A percentile compares a stretch with the other conserved stretches of the same genome.
phyloP scores from a whole-genome alignment of 2,113 vertebrate species.

The Capra hircus region DNA sequence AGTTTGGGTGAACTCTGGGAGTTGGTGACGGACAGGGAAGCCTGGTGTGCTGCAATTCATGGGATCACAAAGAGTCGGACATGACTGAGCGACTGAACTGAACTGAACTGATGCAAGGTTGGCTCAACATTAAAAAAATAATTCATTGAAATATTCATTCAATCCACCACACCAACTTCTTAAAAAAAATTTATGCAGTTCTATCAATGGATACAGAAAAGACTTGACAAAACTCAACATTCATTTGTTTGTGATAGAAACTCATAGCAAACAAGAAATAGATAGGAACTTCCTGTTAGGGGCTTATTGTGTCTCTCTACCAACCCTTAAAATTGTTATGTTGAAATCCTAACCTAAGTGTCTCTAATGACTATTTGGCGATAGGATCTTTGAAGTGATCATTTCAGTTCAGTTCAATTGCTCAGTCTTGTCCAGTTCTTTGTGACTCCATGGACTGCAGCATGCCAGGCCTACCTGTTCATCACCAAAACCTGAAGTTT shows the following conservation, averaged over 20 bases:
- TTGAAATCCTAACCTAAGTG: background rate
- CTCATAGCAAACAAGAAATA: background rate
- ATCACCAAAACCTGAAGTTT: too few relatives aligned
- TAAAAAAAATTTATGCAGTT: background rate
- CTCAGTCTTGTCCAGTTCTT: too few relatives aligned
- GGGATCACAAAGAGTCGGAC: too few relatives aligned
- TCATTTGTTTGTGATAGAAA: background rate
- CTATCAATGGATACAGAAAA: background rate
- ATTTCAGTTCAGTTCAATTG: too few relatives aligned
- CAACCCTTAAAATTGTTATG: background rate
- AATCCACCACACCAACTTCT: background rate
- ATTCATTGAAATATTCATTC: background rate
- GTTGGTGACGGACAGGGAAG: too few relatives aligned
- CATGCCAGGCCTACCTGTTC: too few relatives aligned
- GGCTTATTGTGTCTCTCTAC: background rate
- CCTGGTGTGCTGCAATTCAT: too few relatives aligned
- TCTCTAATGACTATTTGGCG: background rate
- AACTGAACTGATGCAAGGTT: background rate
- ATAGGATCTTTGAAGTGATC: background rate
- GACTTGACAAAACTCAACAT: background rate
- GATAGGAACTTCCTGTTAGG: background rate
- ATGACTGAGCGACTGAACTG: too few relatives aligned
- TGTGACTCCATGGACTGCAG: too few relatives aligned
- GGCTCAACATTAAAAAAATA: background rate
- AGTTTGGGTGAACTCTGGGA: too few relatives aligned